Conservation (phyloP, 1,140 invertebrate genomes). For the Ostrea denselamellosa region DNA sequence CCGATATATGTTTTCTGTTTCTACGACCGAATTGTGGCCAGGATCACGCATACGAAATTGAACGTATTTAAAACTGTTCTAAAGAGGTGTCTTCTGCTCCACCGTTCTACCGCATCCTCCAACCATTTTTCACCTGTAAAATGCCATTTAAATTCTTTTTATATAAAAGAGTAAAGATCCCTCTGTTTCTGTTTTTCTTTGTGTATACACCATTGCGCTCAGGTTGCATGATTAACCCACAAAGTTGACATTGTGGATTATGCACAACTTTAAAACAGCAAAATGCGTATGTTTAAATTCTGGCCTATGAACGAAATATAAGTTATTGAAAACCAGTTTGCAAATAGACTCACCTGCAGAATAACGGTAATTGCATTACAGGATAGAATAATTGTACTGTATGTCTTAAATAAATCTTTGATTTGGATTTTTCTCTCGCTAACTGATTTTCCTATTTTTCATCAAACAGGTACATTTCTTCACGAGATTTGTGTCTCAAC, state of each 20-base stretch:
- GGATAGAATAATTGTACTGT: too few relatives aligned
- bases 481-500: too few relatives aligned
- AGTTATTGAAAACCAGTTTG: too few relatives aligned
- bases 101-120: not conserved
- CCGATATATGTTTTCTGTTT: not conserved
- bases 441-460: too few relatives aligned
- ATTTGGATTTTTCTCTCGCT: too few relatives aligned
- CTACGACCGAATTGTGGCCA: constrained; percentile 26
- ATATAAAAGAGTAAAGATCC: not conserved
- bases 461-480: too few relatives aligned
- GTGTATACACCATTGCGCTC: not conserved
- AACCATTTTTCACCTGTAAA: constrained; percentile 36
- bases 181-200: not conserved
- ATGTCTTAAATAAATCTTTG: too few relatives aligned
- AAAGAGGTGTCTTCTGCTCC: constrained; percentile 19
- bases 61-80: not conserved
- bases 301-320: too few relatives aligned
- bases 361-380: too few relatives aligned
- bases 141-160: not conserved
- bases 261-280: not conserved
- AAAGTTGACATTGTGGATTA: not conserved
- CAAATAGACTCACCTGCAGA: too few relatives aligned
- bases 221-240: not conserved
- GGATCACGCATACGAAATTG: constrained; percentile 28
- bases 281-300: too few relatives aligned